Evolutionary conservation across 2,888 invertebrate species (phyloP), one percentile per base, ranked within the genome.

Genomic region (Drosophila siamana): DNA sequence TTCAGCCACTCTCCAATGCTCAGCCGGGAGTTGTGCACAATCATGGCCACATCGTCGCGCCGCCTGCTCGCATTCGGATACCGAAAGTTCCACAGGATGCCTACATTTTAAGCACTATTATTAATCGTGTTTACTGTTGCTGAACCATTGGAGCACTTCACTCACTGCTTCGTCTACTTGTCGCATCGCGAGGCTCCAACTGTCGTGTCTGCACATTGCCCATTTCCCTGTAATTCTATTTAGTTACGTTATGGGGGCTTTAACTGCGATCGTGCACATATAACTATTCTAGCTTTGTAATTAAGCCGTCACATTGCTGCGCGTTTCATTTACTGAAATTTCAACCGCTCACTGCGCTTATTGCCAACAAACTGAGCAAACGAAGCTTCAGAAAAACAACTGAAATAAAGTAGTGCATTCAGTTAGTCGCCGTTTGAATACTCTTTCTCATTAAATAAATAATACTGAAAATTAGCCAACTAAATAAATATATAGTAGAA

Each of bases 1-100:
- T 93, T 93, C 48, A 95, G 92, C 95, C 95, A 95, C 55, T 93
- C 93, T 6, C 80, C 73, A 51, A 94, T 93, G 69, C 94, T 94
- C 74, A 94, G 90, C 81, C 94, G 93, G 8, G 93, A 93, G 62
- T 92, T 82, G 76, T 89, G 77, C 0, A 91, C 87, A 66, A 89
- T 89, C 69, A 89, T 77, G 1, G 87, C 86, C 9, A 90, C 76
- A 68, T 86, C 81, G 41, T 91, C 89, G 78, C 92, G 87, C 6
- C 87, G 74, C 0, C 89, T 91, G 19, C 89, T 63, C 22, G 90
- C 88, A 46, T 92, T 78, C 0, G 84, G 88, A 81, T 93, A 93
- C 28, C 93, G 91, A 86, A 93, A 93, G 85, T 91, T 93, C 93
- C 93, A 93, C 63, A 92, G 89, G 69, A 93, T 92, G 79, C 93